Evolutionary conservation across 2,113 vertebrate genomes (phyloP), one percentile per base, ranked within the genome.

Genomic region (Donacobius atricapilla): DNA sequence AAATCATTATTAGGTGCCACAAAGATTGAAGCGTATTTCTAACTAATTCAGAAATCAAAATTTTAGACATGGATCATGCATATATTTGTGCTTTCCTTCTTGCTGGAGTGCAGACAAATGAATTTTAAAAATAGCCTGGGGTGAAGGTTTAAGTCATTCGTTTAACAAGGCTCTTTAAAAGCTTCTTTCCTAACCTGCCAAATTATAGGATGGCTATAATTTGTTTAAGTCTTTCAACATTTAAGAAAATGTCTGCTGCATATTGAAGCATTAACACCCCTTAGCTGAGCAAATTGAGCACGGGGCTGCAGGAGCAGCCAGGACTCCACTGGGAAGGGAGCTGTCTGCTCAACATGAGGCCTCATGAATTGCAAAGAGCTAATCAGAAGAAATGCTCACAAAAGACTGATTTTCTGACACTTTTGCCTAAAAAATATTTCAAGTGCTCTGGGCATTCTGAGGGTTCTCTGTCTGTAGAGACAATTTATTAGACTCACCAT

Each of bases 121-220:
- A 58, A 89, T 94, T 94, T 82, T 87, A 84, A 93, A 93, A 96
- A 82, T 75, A 89, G 87, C 93, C 77, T 63, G 56, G 44, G 90
- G 87, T 95, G 84, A 94, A 70, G 78, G 92, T 91, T 94, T 84
- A 93, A 95, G 56, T 84, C 48, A 54, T 51, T 91, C 24, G 0
- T 75, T 97, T 95, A 78, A 94, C 87, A 89, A 91, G 73, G 53
- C 60, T 94, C 73, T 84, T 82, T 82, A 84, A 91, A 95, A 95
- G 69, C 64, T 89, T 70, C 65, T 91, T 89, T 87, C 87, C 93
- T 89, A 87, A 91, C 92, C 81, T 89, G 69, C 87, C 84, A 84
- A 71, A 84, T 97, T 64, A 82, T 40, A 78, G 81, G 70, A 81
- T 56, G 73, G 78, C 68, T 93, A 71, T 82, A 84, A 95, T 96